Conservation (phyloP, 2,888 invertebrate species). For the Drosophila robusta region DNA sequence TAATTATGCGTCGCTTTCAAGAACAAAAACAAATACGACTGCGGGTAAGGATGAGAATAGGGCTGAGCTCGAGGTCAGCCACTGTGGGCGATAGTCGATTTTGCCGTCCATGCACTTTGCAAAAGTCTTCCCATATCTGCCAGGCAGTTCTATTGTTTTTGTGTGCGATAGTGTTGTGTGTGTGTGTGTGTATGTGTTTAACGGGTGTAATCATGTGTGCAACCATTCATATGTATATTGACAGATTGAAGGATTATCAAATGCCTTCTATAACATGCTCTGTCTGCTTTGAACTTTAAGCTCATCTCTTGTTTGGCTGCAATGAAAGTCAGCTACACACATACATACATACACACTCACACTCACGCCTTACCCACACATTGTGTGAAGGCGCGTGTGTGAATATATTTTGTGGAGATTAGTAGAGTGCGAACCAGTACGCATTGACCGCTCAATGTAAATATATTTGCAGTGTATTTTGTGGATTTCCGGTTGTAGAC, state of each 20-base stretch:
- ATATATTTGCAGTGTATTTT: conserved; percentile 75
- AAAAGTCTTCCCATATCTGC: conserved; percentile 21
- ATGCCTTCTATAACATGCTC: conserved; percentile 62
- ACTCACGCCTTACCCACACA: conserved; percentile 8
- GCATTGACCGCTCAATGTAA: conserved; percentile 51
- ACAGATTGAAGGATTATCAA: conserved; percentile 77
- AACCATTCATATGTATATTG: conserved; percentile 64
- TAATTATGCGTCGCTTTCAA: conserved; percentile 65
- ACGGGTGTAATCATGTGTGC: conserved; percentile 53
- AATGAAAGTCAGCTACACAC: conserved; percentile 31
- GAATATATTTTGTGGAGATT: conserved; percentile 32
- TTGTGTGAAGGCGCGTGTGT: conserved; percentile 27
- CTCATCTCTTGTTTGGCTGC: conserved; percentile 52
- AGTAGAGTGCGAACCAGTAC: conserved; percentile 22
- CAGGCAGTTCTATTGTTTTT: conserved; percentile 24
- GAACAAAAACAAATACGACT: conserved; percentile 64
- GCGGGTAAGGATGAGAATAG: conserved; percentile 21
- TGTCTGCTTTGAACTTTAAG: conserved; percentile 60
- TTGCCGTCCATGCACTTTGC: conserved; percentile 59
- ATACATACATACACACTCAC: conserved; percentile 5
- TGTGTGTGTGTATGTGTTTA: conserved; percentile 12
- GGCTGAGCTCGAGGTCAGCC: conserved; percentile 18
- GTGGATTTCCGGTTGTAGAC: conserved; percentile 76
- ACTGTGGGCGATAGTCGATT: conserved; percentile 44
- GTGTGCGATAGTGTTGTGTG: neutral